These are phyloP conservation scores for Aphaenogaster ashmeadi DNA, from an alignment of 1,140 invertebrate genomes.

Conservation along the genomic window DNA sequence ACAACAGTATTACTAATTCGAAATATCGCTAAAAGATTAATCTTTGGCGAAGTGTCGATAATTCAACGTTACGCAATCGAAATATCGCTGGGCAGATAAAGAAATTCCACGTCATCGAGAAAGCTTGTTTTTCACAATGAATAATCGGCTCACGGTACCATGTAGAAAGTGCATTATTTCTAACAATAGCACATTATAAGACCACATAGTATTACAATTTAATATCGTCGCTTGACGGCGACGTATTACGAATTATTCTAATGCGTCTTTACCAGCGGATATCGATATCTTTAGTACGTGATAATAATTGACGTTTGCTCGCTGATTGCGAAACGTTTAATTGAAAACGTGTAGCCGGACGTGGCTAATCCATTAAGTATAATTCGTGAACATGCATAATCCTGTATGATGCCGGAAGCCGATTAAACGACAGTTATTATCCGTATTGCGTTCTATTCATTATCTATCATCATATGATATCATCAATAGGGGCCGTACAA, in stretches of 20 bases:
- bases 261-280: neutral
- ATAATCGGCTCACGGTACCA: slow-evolving; percentile 16
- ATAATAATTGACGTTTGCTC: slow-evolving; percentile 34
- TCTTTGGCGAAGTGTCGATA: slow-evolving; percentile 38
- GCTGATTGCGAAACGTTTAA: slow-evolving; percentile 33
- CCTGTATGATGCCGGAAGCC: slow-evolving; percentile 48
- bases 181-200: neutral
- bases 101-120: slow-evolving; percentile 23
- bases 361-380: slow-evolving; percentile 48
- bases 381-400: slow-evolving; percentile 60
- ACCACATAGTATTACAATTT: neutral
- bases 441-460: slow-evolving; percentile 37
- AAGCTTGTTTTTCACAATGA: slow-evolving; percentile 14
- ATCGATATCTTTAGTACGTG: neutral
- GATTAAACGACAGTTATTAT: slow-evolving; percentile 63
- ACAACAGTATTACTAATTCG: neutral
- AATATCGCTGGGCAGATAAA: neutral
- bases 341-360: slow-evolving; percentile 52
- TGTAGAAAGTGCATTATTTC: neutral
- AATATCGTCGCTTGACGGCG: neutral
- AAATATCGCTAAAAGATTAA: slow-evolving; percentile 34
- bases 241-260: slow-evolving; percentile 32
- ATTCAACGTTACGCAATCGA: slow-evolving; percentile 33
- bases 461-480: slow-evolving; percentile 57
- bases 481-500: slow-evolving; percentile 1